Conservation (phyloP, 2,113 vertebrate genomes). For the Taxidea taxus region DNA sequence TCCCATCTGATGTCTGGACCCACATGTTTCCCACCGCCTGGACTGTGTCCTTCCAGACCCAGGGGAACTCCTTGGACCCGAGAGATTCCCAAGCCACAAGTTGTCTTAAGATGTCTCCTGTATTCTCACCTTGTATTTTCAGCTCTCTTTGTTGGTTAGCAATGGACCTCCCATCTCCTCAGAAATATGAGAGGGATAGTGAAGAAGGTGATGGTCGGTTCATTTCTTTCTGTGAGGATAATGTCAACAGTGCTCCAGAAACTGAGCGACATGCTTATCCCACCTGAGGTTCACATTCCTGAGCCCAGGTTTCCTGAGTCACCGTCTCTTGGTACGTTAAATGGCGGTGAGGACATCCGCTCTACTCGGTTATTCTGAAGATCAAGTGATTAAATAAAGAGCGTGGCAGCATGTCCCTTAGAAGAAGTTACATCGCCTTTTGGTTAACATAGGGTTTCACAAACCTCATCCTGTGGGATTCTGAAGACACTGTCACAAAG, state of each 20-base stretch:
- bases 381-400: background rate
- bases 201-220: background rate
- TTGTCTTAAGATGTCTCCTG: background rate
- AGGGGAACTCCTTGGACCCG: accelerated
- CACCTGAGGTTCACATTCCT: background rate
- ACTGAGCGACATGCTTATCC: accelerated
- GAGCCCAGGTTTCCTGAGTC: background rate
- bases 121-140: background rate
- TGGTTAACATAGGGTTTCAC: accelerated
- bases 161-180: background rate
- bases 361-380: background rate
- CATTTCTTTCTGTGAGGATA: background rate
- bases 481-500: background rate
- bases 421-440: background rate
- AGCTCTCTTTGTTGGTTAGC: background rate
- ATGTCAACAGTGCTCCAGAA: accelerated
- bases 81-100: accelerated
- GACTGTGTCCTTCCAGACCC: background rate
- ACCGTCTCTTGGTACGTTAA: background rate
- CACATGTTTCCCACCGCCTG: accelerated
- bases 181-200: background rate
- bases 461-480: background rate
- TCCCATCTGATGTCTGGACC: accelerated
- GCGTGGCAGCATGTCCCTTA: accelerated
- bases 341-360: no score